phyloP scores from a whole-genome alignment of 2,113 vertebrate genomes.

The Origma solitaria region DNA sequence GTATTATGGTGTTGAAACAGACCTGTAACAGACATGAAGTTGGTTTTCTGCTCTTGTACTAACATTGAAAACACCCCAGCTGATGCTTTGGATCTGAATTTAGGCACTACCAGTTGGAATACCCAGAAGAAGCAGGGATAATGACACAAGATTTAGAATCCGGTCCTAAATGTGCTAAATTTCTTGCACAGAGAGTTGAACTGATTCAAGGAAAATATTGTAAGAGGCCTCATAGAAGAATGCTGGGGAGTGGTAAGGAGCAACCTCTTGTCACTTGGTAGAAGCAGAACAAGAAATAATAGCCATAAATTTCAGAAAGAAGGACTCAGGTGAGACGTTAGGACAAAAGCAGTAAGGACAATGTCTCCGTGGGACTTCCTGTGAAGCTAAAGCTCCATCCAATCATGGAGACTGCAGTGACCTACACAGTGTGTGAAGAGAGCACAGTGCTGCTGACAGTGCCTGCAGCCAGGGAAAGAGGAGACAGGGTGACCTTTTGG shows the following conservation, averaged over 20 bases:
- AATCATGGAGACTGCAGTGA: rapidly evolving
- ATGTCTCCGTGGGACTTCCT: background rate
- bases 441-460: rapidly evolving
- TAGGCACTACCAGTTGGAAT: background rate
- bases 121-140: background rate
- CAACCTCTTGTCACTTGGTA: background rate
- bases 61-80: background rate
- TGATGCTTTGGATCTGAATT: background rate
- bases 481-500: rapidly evolving
- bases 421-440: background rate
- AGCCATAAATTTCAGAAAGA: background rate
- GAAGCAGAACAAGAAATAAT: background rate
- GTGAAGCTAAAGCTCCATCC: background rate
- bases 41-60: background rate
- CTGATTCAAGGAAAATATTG: background rate
- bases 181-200: background rate
- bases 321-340: background rate
- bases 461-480: background rate
- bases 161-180: background rate
- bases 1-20: background rate
- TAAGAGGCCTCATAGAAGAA: background rate
- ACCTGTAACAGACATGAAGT: background rate
- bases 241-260: background rate
- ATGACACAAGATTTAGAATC: background rate
- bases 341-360: background rate